Evolutionary conservation across 2,888 invertebrate species (phyloP).

Genomic region (Argynnis bischoffii): DNA sequence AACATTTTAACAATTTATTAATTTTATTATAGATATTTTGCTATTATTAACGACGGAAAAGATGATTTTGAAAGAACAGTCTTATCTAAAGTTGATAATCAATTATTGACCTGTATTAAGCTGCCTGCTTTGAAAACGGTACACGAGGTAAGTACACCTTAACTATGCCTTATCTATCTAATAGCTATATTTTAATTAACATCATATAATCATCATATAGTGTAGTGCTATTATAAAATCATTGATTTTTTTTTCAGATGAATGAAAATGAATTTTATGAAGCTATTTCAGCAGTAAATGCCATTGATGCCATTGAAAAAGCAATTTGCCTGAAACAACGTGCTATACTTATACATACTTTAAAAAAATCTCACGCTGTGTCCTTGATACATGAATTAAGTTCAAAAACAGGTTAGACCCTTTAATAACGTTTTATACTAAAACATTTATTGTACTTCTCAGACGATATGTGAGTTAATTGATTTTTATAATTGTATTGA

Average conservation of each 20-base stretch:
- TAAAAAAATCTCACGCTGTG: not conserved
- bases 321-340: slow-evolving; percentile 28
- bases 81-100: slow-evolving; percentile 2
- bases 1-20: not conserved
- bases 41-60: slow-evolving; percentile 21
- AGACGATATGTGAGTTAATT: not conserved
- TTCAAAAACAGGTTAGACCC: slow-evolving; percentile 14
- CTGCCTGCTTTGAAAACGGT: slow-evolving; percentile 22
- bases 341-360: slow-evolving; percentile 8
- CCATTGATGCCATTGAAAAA: slow-evolving; percentile 22
- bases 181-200: too few species aligned
- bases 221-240: not conserved
- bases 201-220: too few species aligned
- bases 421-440: not conserved
- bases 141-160: slow-evolving; percentile 1
- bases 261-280: not conserved
- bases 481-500: not conserved
- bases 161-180: not conserved
- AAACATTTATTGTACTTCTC: not conserved
- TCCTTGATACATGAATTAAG: slow-evolving; percentile 22
- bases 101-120: slow-evolving; percentile 16
- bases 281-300: slow-evolving; percentile 2
- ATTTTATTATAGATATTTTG: slow-evolving; percentile 28
- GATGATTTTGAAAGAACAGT: not conserved
- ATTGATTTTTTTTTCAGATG: not conserved